phyloP scores from a whole-genome alignment of 2,888 invertebrate genomes.

The Nymphalis c-album region DNA sequence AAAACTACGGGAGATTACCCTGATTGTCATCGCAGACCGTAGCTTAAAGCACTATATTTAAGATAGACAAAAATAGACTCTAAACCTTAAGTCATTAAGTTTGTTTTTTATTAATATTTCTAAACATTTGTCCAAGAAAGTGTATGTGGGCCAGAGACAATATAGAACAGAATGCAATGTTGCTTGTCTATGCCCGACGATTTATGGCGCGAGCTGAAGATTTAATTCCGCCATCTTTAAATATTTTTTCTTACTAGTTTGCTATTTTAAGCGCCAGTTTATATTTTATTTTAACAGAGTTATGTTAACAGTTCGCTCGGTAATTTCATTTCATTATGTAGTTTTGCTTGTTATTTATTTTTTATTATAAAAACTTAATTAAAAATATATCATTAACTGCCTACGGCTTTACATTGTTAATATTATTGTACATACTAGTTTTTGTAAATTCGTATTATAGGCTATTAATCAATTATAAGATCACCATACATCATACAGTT shows the following conservation, averaged over 20 bases:
- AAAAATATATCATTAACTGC: conserved; percentile 17
- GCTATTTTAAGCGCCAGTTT: conserved; percentile 34
- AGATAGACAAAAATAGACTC: conserved; percentile 39
- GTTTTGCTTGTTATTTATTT: conserved; percentile 17
- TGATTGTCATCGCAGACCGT: conserved; percentile 61
- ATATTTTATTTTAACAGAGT: conserved; percentile 23
- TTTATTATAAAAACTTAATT: conserved; percentile 25
- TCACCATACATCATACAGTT: not conserved
- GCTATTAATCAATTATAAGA: not conserved
- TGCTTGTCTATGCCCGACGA: conserved; percentile 69
- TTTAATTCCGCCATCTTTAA: conserved; percentile 63
- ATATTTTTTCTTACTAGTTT: conserved; percentile 38
- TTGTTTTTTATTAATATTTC: not conserved
- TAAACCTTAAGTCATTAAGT: conserved; percentile 31
- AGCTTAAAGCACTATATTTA: conserved; percentile 43
- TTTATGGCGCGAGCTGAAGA: conserved; percentile 60
- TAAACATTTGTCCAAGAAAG: conserved; percentile 46
- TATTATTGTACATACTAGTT: not conserved
- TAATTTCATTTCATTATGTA: conserved; percentile 31
- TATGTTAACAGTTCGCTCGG: conserved; percentile 27
- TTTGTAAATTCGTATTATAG: conserved; percentile 2
- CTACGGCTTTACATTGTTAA: not conserved
- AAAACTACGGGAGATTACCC: conserved; percentile 59
- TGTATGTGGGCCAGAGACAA: conserved; percentile 67
- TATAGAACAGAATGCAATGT: conserved; percentile 71